phyloP scores from a whole-genome alignment of 2,797 vertebrate species.

The Crax fasciolata region DNA sequence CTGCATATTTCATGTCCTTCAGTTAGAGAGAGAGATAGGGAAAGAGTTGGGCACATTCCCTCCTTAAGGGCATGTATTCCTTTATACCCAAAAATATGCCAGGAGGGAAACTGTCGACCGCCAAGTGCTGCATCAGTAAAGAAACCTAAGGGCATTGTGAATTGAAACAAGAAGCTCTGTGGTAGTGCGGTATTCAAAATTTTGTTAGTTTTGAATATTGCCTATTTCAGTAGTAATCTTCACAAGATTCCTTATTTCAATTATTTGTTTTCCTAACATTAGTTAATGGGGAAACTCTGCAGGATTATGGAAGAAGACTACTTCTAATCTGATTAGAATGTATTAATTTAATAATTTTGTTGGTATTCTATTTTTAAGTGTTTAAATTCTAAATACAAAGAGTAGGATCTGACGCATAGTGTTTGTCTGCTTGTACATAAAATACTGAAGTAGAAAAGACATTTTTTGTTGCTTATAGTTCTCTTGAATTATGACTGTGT shows the following conservation, averaged over 20 bases:
- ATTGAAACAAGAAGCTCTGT: neutral
- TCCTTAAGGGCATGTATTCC: rapidly evolving
- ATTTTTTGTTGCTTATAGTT: conserved; percentile 17
- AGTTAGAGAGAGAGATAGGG: neutral
- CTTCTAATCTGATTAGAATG: neutral
- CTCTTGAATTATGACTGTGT: conserved; percentile 52
- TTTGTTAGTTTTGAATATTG: neutral
- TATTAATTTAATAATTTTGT: neutral
- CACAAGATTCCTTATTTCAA: neutral
- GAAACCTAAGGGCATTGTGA: neutral
- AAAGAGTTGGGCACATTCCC: neutral
- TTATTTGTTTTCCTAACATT: neutral
- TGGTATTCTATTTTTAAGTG: neutral
- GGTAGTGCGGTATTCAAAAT: neutral
- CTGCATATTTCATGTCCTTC: neutral
- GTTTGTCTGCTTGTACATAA: neutral
- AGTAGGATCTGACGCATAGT: neutral
- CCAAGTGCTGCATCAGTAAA: neutral
- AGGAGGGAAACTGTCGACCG: neutral
- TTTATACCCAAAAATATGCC: neutral
- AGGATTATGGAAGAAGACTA: neutral
- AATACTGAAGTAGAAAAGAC: neutral
- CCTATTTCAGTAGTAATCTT: neutral
- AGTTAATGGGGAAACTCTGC: neutral
- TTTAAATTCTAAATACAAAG: neutral